These are phyloP conservation scores for Steinernema khuongi DNA, from an alignment of 1,140 invertebrate genomes.

Conservation along the genomic window DNA sequence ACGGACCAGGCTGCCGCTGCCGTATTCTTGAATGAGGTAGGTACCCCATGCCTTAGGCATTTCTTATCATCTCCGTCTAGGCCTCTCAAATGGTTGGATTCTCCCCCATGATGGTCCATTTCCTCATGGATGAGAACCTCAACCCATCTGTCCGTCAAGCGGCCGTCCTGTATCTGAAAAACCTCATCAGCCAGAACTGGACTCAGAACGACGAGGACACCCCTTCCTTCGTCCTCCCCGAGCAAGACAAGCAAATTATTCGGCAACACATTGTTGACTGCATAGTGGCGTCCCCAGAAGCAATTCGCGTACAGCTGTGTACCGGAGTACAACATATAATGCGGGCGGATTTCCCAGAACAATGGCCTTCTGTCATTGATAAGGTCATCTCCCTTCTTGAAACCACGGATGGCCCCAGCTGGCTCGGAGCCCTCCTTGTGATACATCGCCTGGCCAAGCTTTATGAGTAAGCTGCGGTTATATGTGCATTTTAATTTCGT, in stretches of 20 bases:
- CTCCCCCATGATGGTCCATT: constrained; percentile 81
- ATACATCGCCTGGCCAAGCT: constrained; percentile 91
- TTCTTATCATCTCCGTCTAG: constrained; percentile 62
- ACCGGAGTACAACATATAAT: constrained; percentile 81
- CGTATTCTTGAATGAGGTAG: constrained; percentile 25
- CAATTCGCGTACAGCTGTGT: constrained; percentile 73
- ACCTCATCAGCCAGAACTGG: constrained; percentile 83
- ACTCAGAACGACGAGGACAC: constrained; percentile 66
- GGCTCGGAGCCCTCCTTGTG: constrained; percentile 83
- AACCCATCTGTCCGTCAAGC: constrained; percentile 89
- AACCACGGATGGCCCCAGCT: constrained; percentile 74
- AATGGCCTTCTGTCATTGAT: constrained; percentile 91
- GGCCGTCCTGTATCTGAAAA: constrained; percentile 91
- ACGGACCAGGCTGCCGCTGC: constrained; percentile 31
- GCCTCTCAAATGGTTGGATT: constrained; percentile 93
- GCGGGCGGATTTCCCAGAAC: constrained; percentile 87
- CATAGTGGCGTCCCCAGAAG: constrained; percentile 60
- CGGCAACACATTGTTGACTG: constrained; percentile 88
- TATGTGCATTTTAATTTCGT: constrained; percentile 10
- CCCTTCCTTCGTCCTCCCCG: constrained; percentile 75
- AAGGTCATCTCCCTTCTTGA: constrained; percentile 79
- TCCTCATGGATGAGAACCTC: constrained; percentile 80
- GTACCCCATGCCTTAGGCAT: neutral
- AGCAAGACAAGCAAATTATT: constrained; percentile 88
- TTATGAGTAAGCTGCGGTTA: constrained; percentile 69